These are phyloP conservation scores for Elephantulus edwardii DNA, from an alignment of 2,113 vertebrate genomes.

Conservation along the genomic window DNA sequence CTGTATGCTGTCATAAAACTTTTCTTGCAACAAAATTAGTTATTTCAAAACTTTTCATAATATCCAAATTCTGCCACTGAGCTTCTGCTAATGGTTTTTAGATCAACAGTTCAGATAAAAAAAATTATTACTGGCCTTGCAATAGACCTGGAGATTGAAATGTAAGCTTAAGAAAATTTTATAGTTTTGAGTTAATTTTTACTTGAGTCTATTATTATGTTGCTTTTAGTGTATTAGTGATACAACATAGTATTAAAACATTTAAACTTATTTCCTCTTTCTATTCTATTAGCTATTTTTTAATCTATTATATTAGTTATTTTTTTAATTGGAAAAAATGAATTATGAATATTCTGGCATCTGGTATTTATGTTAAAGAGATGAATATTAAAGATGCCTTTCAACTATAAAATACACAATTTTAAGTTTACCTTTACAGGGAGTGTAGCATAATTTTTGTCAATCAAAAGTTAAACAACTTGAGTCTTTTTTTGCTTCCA, in stretches of 20 bases:
- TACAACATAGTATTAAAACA: conserved; percentile 19
- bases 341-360: conserved; percentile 4
- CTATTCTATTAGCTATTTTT: too few species aligned
- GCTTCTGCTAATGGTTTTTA: neutral
- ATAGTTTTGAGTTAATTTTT: conserved; percentile 8
- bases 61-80: neutral
- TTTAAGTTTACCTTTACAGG: neutral
- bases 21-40: neutral
- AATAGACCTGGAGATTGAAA: neutral
- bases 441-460: neutral
- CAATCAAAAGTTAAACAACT: neutral
- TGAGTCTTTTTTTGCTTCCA: neutral
- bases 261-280: conserved; percentile 29
- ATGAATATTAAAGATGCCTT: neutral
- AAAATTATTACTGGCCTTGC: neutral
- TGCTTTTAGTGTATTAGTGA: neutral
- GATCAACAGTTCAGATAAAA: neutral
- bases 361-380: neutral
- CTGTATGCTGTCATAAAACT: neutral
- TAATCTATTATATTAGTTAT: neutral
- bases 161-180: conserved; percentile 19
- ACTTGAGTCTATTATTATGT: conserved; percentile 19
- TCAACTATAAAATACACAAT: neutral
- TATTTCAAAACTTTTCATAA: conserved; percentile 10
- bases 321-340: conserved; percentile 37